Evolutionary conservation across 2,888 invertebrate species (phyloP), one percentile per base, ranked within the genome.

Genomic region (Spilosoma lubricipeda): DNA sequence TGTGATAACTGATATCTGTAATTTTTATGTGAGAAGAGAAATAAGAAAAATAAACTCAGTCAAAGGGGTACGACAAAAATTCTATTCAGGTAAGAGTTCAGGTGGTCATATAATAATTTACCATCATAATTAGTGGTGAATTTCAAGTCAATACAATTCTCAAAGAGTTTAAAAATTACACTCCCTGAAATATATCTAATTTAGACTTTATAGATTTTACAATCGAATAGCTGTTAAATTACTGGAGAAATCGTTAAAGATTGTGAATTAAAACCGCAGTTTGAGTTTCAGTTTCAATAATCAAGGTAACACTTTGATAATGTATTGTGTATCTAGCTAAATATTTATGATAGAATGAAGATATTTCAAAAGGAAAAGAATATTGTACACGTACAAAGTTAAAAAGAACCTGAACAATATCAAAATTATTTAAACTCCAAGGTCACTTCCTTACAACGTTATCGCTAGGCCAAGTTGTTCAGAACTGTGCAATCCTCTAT

Each of bases 391-490:
- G 27, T 8, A 59, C 56, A 59, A 59, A 65, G 23, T 52, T 36
- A 18, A 20, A 18, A 56, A 13, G 56, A 66, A 42, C 59, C 18
- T 27, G 20, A 74, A 70, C 67, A 67, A 66, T 66, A 70, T 70
- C 65, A 65, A 66, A 70, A 70, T 68, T 67, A 70, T 45, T 45
- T 33, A 3, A 23, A 11, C 52, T 8, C 23, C 66, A 70, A 70
- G 74, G 70, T n/a, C 59, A 70, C n/a, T 56, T 64, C 63, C 36
- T 63, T 48, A 27, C 45, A 33, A 67, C 63, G 67, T 63, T 74
- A 67, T 70, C 56, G 48, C 48, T 48, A 48, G 13, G 23, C 27
- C 63, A 74, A 74, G 71, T 71, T 71, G 27, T 67, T 20, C 56
- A 73, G 42, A 56, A 48, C 45, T 70, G 63, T 59, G 59, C 67